Percentiles rank a stretch among this genome's conserved stretches.
These are phyloP conservation scores for Neostethus bicornis DNA, from an alignment of 2,797 vertebrate species.

Conservation along the genomic window DNA sequence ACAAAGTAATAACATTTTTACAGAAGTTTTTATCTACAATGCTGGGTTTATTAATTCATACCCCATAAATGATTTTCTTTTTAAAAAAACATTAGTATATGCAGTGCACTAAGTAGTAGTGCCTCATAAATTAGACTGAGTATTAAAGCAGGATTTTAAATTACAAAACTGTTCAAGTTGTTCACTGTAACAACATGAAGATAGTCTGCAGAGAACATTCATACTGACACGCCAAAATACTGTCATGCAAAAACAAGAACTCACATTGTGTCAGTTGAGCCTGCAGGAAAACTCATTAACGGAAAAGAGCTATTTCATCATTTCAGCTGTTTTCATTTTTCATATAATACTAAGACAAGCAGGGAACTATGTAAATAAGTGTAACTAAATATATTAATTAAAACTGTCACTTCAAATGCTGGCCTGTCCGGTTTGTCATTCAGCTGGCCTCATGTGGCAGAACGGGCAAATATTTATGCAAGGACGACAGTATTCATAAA, in stretches of 20 bases:
- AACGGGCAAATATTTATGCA: conserved; percentile 1
- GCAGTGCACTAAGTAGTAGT: background rate
- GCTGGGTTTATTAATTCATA: background rate
- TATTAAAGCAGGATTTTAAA: conserved; percentile 1
- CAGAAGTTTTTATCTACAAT: background rate
- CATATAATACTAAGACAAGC: background rate
- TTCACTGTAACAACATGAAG: conserved; percentile 13
- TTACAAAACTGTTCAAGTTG: conserved; percentile 3
- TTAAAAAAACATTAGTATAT: background rate
- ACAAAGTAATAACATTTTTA: conserved; percentile 2
- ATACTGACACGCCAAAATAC: conserved; percentile 24
- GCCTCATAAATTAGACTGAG: background rate
- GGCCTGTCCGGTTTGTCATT: conserved; percentile 1
- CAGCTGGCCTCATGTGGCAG: background rate
- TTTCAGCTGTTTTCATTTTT: background rate
- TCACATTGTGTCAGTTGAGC: conserved; percentile 23
- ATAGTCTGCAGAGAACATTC: conserved; percentile 14
- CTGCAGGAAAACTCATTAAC: conserved; percentile 11
- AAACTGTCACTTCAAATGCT: background rate
- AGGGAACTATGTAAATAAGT: background rate
- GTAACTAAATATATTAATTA: background rate
- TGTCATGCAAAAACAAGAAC: conserved; percentile 30
- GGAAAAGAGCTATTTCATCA: conserved; percentile 12
- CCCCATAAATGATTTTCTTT: background rate
- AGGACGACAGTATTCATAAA: background rate